Conservation (phyloP, 1,140 invertebrate species). For the Bombyx mandarina region DNA sequence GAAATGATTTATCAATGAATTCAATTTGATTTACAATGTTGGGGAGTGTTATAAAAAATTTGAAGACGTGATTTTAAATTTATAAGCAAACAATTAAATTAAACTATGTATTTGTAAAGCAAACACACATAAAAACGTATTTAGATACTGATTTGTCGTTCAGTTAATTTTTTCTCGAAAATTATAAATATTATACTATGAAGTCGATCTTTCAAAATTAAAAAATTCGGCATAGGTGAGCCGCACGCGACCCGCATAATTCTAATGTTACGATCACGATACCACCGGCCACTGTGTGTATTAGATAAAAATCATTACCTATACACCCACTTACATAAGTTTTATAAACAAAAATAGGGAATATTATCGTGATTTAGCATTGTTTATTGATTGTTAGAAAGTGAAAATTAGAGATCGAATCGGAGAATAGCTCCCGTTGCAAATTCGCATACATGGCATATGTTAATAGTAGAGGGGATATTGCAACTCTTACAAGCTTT, state of each 20-base stretch:
- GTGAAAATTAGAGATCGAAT: not conserved
- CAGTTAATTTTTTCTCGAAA: not conserved
- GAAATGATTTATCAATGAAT: no score
- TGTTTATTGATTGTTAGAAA: not conserved
- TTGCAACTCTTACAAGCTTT: not conserved
- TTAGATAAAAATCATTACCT: constrained; percentile 7
- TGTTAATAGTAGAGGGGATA: not conserved
- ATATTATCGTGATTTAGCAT: not conserved
- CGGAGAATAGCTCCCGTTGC: not conserved
- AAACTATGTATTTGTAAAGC: no score
- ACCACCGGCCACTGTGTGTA: constrained; percentile 26
- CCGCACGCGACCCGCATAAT: constrained; percentile 44
- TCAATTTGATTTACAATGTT: no score
- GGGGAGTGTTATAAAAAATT: no score
- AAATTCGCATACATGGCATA: not conserved
- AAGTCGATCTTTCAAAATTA: not conserved
- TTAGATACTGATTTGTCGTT: no score
- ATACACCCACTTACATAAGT: not conserved
- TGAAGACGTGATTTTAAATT: no score
- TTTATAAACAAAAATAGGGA: not conserved
- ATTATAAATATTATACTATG: not conserved
- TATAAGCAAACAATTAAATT: no score
- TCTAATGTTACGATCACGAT: constrained; percentile 28
- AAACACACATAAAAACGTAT: no score
- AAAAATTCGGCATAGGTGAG: constrained; percentile 20